These are phyloP conservation scores for Noctua janthe DNA, from an alignment of 2,888 invertebrate species.

Conservation along the genomic window DNA sequence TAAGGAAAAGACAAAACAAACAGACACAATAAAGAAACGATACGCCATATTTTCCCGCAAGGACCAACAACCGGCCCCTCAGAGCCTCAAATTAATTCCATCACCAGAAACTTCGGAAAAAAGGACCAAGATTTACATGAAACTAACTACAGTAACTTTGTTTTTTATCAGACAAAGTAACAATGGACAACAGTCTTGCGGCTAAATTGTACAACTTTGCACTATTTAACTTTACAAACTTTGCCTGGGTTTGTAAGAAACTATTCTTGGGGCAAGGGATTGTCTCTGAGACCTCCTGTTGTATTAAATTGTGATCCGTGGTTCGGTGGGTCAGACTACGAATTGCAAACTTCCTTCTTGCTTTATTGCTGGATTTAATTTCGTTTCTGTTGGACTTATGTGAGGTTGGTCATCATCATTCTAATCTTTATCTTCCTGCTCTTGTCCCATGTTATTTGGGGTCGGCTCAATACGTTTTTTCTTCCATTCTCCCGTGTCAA, in stretches of 20 bases:
- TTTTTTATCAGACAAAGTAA: constrained; percentile 74
- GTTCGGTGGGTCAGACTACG: constrained; percentile 51
- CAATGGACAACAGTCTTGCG: constrained; percentile 78
- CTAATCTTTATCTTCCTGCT: background rate
- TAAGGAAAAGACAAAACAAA: constrained; percentile 44
- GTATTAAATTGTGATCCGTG: constrained; percentile 70
- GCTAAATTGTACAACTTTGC: constrained; percentile 83
- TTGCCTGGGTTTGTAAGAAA: constrained; percentile 73
- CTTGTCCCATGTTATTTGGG: too few species aligned
- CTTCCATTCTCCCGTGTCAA: too few species aligned
- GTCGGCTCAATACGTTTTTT: too few species aligned
- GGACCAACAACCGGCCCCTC: constrained; percentile 20
- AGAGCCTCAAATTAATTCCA: constrained; percentile 59
- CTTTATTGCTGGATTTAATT: constrained; percentile 67
- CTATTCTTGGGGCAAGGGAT: constrained; percentile 73
- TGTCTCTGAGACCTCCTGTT: constrained; percentile 73
- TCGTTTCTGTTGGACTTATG: constrained; percentile 25
- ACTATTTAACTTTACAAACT: constrained; percentile 84
- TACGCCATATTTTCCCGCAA: constrained; percentile 47
- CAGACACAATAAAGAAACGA: constrained; percentile 42
- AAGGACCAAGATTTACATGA: constrained; percentile 74
- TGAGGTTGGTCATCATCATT: background rate
- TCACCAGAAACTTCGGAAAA: constrained; percentile 59
- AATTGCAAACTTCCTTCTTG: constrained; percentile 67
- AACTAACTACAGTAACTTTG: constrained; percentile 68